Percentiles rank a stretch among this genome's conserved stretches.
Evolutionary conservation across 1,140 invertebrate genomes (phyloP).

Genomic region (Euura saliciscinereae): DNA sequence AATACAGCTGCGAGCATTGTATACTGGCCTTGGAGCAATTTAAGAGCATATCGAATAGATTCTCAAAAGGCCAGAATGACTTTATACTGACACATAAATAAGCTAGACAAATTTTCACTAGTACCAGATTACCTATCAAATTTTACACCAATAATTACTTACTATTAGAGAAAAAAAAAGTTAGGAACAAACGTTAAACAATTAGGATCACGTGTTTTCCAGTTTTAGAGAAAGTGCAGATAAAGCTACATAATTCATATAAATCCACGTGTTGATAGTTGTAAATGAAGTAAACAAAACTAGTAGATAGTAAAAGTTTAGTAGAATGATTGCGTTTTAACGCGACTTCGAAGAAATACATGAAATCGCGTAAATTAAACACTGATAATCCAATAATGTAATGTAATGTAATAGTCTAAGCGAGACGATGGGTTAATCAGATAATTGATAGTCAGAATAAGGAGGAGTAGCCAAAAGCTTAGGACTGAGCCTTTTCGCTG

Average conservation of each 20-base stretch:
- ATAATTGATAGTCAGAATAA: slow-evolving; percentile 31
- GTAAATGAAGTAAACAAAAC: background rate
- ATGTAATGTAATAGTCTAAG: background rate
- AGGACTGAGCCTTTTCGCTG: slow-evolving; percentile 56
- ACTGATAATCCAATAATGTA: slow-evolving; percentile 38
- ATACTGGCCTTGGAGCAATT: slow-evolving; percentile 32
- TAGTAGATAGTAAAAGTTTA: background rate
- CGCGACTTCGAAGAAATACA: too few species aligned
- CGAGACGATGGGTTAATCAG: slow-evolving; percentile 13
- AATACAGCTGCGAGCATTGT: slow-evolving; percentile 34
- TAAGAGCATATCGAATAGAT: slow-evolving; percentile 18
- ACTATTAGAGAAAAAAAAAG: too few species aligned
- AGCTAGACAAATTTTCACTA: background rate
- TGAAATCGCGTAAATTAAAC: slow-evolving; percentile 21
- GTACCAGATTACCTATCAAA: too few species aligned
- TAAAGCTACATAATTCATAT: too few species aligned
- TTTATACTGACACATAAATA: background rate
- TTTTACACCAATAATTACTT: too few species aligned
- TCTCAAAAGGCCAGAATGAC: background rate
- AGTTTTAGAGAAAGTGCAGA: too few species aligned
- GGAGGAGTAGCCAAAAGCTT: slow-evolving; percentile 55
- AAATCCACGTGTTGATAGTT: background rate
- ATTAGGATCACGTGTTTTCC: too few species aligned
- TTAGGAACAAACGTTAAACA: too few species aligned
- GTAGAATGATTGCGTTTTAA: background rate